Conservation (phyloP, 2,888 invertebrate species). For the Aphelenchoides bicaudatus region DNA sequence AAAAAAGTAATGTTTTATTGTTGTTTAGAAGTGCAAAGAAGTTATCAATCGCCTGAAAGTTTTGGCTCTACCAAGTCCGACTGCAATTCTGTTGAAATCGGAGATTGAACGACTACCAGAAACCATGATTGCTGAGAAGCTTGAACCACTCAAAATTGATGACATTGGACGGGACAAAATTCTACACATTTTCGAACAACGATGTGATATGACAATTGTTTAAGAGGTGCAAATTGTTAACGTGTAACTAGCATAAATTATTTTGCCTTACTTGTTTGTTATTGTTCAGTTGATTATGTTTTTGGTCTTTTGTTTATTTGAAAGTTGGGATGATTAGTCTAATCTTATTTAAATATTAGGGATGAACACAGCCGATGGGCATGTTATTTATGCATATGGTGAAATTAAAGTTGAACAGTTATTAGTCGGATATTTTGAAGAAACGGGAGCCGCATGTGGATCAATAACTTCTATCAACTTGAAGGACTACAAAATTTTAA, state of each 20-base stretch:
- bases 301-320: too few species aligned
- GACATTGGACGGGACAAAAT: constrained; percentile 25
- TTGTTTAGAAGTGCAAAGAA: constrained; percentile 34
- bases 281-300: too few species aligned
- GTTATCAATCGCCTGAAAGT: constrained; percentile 35
- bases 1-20: not conserved
- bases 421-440: not conserved
- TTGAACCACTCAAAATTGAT: constrained; percentile 33
- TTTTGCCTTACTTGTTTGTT: too few species aligned
- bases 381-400: too few species aligned
- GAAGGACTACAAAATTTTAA: not conserved
- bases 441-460: not conserved
- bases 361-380: too few species aligned
- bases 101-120: constrained; percentile 38
- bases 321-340: too few species aligned
- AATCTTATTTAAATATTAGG: too few species aligned
- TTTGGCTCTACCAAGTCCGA: constrained; percentile 32
- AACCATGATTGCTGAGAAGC: constrained; percentile 33
- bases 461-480: not conserved
- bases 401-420: not conserved
- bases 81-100: constrained; percentile 38
- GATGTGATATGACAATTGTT: constrained; percentile 31
- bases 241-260: not conserved
- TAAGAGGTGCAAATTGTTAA: constrained; percentile 8
- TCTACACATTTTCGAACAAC: constrained; percentile 36